Conservation (phyloP, 2,113 vertebrate genomes). For the Meriones unguiculatus region DNA sequence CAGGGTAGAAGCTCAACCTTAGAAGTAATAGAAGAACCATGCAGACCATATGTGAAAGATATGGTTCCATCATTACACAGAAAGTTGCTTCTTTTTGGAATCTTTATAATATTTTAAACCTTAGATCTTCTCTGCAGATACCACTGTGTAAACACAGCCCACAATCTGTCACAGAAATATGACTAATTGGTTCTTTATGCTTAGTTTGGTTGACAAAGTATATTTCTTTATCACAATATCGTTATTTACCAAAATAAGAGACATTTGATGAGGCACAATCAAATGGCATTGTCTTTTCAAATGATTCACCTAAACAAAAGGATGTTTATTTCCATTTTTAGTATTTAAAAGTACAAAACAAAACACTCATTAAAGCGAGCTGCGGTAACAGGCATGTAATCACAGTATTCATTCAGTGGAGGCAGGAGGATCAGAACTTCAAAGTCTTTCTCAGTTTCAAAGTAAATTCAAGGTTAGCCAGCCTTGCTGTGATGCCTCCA, state of each 20-base stretch:
- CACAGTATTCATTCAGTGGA: no score
- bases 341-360: slow-evolving; percentile 18
- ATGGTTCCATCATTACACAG: neutral
- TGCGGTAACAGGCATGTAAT: neutral
- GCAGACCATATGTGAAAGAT: slow-evolving; percentile 33
- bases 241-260: slow-evolving; percentile 60
- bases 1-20: neutral
- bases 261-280: slow-evolving; percentile 25
- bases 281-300: neutral
- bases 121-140: slow-evolving; percentile 19
- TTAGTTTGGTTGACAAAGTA: slow-evolving; percentile 49
- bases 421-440: neutral
- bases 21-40: slow-evolving; percentile 18
- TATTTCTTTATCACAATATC: neutral
- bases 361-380: neutral
- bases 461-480: neutral
- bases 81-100: slow-evolving; percentile 45
- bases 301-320: slow-evolving; percentile 11
- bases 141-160: slow-evolving; percentile 4
- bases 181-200: slow-evolving; percentile 38
- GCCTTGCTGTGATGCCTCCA: no score
- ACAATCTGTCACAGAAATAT: slow-evolving; percentile 53
- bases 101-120: slow-evolving; percentile 58
- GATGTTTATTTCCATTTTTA: slow-evolving; percentile 7
- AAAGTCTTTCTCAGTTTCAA: neutral